Base-by-base conservation (phyloP, 1,140 invertebrate species). In the Agraylea sexmaculata region DNA sequence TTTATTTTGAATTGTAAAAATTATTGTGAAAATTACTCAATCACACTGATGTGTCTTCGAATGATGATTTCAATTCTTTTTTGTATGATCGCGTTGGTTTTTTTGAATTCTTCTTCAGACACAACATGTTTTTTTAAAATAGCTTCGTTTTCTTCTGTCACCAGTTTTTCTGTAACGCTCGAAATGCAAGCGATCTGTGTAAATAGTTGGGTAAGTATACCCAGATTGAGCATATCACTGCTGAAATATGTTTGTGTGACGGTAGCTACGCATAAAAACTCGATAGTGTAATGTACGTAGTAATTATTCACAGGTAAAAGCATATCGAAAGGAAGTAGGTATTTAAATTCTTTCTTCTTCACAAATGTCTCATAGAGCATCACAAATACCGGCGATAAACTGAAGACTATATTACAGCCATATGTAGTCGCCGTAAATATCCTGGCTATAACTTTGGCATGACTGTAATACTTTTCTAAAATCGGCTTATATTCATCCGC, bases 121-220 rank as follows among this genome's bases (percentile, higher is more conserved):
- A 3, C 1, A 17, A 15, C 34, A 11, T 20, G 3, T 6, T 34
- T 27, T 25, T 42, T 23, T 12, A 42, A 4, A 4, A 18, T 13
- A 3, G 17, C 18, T 35, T 19, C 20, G 1, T 42, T 33, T 19
- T 34, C 22, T 12, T 42, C 40, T 18, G 21, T 23, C 18, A 42
- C 22, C 13, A 42, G n/a, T 5, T 34, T 12, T 12, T 16, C 11
- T 19, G 36, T 23, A 3, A 4, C 23, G n/a, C 16, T 20, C 23
- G 20, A 10, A 19, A 43, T 18, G 11, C 41, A 37, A 15, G 36
- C 27, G n/a, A 43, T n/a, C n/a, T 37, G 41, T 13, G 37, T 43
- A 25, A 31, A 43, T 0, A 43, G 16, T 7, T 37, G 34, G 3
- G 13, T 25, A 15, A 43, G 20, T 10, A 29, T 21, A 10, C 27